Conservation (phyloP, 2,113 vertebrate species). For the Mesembrinibis cayennensis region DNA sequence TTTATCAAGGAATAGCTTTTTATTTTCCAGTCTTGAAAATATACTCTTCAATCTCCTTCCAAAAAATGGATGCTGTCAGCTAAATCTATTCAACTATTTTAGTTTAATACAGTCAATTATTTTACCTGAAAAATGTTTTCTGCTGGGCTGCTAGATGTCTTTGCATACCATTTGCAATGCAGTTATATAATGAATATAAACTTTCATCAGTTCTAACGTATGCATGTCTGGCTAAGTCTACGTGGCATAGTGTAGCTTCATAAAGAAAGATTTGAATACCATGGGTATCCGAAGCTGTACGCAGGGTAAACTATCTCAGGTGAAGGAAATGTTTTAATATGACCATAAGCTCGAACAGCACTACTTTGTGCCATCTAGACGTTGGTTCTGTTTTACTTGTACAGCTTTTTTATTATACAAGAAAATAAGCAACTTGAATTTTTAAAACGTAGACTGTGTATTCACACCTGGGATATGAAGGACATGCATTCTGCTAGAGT, state of each 20-base stretch:
- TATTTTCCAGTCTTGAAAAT: background rate
- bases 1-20: background rate
- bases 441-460: background rate
- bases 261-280: background rate
- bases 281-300: background rate
- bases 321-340: background rate
- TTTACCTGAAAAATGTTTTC: background rate
- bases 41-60: background rate
- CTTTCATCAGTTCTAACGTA: background rate
- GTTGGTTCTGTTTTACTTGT: background rate
- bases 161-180: background rate
- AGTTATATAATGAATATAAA: background rate
- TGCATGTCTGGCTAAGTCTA: background rate
- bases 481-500: background rate
- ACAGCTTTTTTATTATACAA: background rate
- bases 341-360: background rate
- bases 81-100: background rate
- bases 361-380: background rate
- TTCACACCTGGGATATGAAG: background rate
- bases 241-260: background rate
- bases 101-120: background rate
- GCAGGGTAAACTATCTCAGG: background rate
- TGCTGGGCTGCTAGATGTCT: background rate
- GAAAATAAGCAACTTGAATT: background rate
- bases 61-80: background rate